Base-by-base conservation (phyloP, 2,888 invertebrate species). In the Muscina levida region DNA sequence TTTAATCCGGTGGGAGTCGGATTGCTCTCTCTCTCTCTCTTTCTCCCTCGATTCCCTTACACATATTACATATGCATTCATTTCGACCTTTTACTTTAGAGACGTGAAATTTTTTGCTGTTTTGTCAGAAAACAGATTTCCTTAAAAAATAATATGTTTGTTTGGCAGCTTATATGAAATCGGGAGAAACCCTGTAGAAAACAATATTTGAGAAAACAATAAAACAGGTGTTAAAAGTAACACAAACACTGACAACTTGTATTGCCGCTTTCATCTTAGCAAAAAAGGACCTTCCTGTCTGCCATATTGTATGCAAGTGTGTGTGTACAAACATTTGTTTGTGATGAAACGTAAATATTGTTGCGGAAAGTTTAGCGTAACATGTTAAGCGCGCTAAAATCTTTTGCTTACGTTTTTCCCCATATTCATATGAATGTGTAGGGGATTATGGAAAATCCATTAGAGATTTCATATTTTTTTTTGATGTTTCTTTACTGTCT, bases 151-250 rank as follows among this genome's bases (percentile, higher is more conserved):
- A 77, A 77, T 77, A 77, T 77, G 74, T 75, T 80, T 75, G 72
- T 77, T 68, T 81, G 67, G 39, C 31, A 71, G 31, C 4, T n/a
- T n/a, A n/a, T n/a, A 31, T 31, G 8, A 31, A 31, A 31, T 3
- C 31, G 13, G 11, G 37, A 26, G 26, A 44, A 48, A n/a, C n/a
- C n/a, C n/a, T n/a, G n/a, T n/a, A n/a, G n/a, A 66, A 65, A 11
- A 17, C 17, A 57, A 51, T 39, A 26, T 24, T 46, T 17, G 31
- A 37, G 39, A 67, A 77, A 74, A 71, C 67, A 81, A 71, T 67
- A 73, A 81, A 70, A 53, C 81, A 81, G 77, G 81, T 81, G 81
- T 75, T 68, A 77, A 56, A 77, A 68, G 72, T 74, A 77, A 77
- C 74, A 75, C 46, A 48, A 81, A 24, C 31, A 31, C 31, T 5